These are phyloP conservation scores for Fragum whitleyi DNA, from an alignment of 2,888 invertebrate species.

Conservation along the genomic window DNA sequence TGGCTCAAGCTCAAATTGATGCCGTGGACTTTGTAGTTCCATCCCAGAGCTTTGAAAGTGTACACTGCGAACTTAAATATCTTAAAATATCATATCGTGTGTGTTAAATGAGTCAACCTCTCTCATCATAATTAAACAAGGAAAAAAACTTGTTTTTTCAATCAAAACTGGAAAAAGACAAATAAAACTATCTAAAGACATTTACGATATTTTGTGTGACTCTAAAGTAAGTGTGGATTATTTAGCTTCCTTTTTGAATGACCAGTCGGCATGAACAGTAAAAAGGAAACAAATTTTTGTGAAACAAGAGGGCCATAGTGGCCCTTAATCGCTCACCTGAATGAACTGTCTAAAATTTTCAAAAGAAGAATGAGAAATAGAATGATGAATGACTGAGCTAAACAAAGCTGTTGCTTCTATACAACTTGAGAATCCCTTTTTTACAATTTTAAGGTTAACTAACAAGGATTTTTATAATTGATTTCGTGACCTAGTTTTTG, in stretches of 20 bases:
- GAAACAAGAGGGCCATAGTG: too few species aligned
- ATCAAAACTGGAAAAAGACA: not conserved
- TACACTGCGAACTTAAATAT: slow-evolving; percentile 1
- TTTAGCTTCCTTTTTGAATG: not conserved
- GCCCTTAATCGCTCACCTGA: too few species aligned
- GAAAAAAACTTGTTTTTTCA: not conserved
- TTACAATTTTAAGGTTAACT: too few species aligned
- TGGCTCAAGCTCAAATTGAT: slow-evolving; percentile 2
- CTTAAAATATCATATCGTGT: not conserved
- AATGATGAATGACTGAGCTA: too few species aligned
- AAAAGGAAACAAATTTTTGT: not conserved
- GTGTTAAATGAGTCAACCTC: not conserved
- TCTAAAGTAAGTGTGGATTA: slow-evolving; percentile 5
- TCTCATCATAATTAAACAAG: not conserved
- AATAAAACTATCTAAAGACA: not conserved
- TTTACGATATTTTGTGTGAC: not conserved
- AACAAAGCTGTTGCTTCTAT: too few species aligned
- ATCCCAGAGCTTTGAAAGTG: not conserved
- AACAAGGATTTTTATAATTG: too few species aligned
- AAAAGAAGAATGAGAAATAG: too few species aligned
- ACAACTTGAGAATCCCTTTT: too few species aligned
- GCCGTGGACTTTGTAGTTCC: slow-evolving; percentile 8
- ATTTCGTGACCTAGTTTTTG: too few species aligned
- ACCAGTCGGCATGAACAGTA: not conserved
- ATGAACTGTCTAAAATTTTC: too few species aligned